phyloP scores from a whole-genome alignment of 2,888 invertebrate genomes.

The Cerastoderma edule region DNA sequence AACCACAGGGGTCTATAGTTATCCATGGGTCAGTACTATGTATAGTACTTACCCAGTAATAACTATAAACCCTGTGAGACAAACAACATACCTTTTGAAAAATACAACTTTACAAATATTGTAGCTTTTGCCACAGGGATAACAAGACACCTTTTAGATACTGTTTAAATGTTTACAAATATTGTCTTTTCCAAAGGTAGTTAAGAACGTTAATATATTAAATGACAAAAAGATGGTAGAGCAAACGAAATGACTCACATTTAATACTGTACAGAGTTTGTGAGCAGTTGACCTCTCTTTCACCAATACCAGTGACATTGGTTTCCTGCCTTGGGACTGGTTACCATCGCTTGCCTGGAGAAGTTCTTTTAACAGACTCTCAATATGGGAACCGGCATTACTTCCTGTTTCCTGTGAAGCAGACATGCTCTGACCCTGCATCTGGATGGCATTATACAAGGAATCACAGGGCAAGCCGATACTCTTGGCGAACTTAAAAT shows the following conservation, averaged over 20 bases:
- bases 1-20: too few species aligned
- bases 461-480: constrained; percentile 60
- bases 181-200: too few species aligned
- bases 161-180: too few species aligned
- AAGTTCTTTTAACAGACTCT: constrained; percentile 61
- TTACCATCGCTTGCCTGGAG: constrained; percentile 52
- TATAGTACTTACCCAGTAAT: too few species aligned
- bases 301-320: constrained; percentile 77
- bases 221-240: background rate
- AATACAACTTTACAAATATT: too few species aligned
- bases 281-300: constrained; percentile 71
- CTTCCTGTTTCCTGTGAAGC: background rate
- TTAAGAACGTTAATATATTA: background rate
- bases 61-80: too few species aligned
- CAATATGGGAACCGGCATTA: constrained; percentile 32
- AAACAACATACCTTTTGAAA: too few species aligned
- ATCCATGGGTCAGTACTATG: too few species aligned
- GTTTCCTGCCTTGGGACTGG: constrained; percentile 45
- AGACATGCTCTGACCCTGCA: constrained; percentile 7
- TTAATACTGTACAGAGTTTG: constrained; percentile 61
- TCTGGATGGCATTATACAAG: constrained; percentile 22
- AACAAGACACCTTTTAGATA: too few species aligned
- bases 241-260: constrained; percentile 21
- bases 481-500: constrained; percentile 57
- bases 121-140: too few species aligned